Percentiles rank a stretch among this genome's conserved stretches.
These are phyloP conservation scores for Cathartes aura DNA, from an alignment of 2,113 vertebrate species.

Conservation along the genomic window DNA sequence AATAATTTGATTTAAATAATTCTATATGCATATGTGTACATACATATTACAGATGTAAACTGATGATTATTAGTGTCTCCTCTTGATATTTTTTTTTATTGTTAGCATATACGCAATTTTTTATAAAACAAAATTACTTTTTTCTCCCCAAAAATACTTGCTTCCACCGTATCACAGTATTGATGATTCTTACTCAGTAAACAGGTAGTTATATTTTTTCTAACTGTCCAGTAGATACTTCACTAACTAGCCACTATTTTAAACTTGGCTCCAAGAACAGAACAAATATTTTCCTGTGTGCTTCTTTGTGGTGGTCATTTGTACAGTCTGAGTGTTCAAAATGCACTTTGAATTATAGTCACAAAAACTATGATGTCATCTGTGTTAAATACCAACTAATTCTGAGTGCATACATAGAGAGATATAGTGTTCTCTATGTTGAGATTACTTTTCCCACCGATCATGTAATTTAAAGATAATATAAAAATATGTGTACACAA, in stretches of 20 bases:
- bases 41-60: neutral
- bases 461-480: neutral
- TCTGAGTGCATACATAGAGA: neutral
- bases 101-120: neutral
- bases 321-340: neutral
- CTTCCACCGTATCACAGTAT: neutral
- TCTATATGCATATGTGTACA: neutral
- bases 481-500: neutral
- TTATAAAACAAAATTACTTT: neutral
- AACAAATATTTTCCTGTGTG: neutral
- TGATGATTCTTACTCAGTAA: neutral
- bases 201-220: neutral
- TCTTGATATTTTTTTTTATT: neutral
- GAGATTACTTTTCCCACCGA: neutral
- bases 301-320: neutral
- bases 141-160: neutral
- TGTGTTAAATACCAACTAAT: neutral
- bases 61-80: neutral
- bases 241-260: neutral
- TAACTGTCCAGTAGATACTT: neutral
- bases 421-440: neutral
- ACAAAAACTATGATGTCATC: neutral
- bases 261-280: neutral
- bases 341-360: neutral
- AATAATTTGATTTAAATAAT: neutral